Base-by-base conservation (phyloP, 2,113 vertebrate genomes). In the Nesogale talazaci region DNA sequence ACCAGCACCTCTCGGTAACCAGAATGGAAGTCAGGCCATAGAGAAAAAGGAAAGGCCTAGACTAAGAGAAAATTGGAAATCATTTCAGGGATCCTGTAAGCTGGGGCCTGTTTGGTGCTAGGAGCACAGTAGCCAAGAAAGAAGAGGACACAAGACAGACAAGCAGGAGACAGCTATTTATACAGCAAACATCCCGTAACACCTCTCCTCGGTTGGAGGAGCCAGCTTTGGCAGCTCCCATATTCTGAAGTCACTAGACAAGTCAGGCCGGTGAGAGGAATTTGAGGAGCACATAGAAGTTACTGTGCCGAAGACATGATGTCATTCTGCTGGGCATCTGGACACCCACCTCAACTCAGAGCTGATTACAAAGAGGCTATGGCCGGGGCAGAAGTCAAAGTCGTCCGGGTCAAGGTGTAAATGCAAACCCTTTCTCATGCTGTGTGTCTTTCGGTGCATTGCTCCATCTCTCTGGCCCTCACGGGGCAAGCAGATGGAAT, bases 191-290 rank as follows among this genome's bases (percentile, higher is more conserved):
- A 94, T 93, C 94, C 75, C 27, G 63, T 92, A 93, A 93, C 83
- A 85, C 87, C 86, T 91, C 93, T 86, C 74, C 25, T 40, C 84
- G 90, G 56, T 86, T 77, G 27, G 70, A 96, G 83, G 59, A 94
- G 86, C 88, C 91, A 84, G 78, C 63, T 74, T 92, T 94, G 94
- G 94, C 94, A 95, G 79, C 79, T n/a, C 40, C 79, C 88, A 81
- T 36, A 40, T 83, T 87, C 81, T 34, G 20, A 89, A 95, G 96
- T 97, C 94, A 96, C 95, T 94, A 65, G 85, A 96, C 96, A 86
- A 97, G 96, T 96, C 91, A 77, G 89, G 91, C 94, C 57, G 52
- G 97, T 94, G 91, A 89, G 95, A 96, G 95, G 97, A 96, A 95
- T 95, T 95, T 38, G 19, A 88, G 79, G 88, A 96, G 42, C 89